These are phyloP conservation scores for Doris montereyensis DNA, from an alignment of 2,888 invertebrate species.

Conservation along the genomic window DNA sequence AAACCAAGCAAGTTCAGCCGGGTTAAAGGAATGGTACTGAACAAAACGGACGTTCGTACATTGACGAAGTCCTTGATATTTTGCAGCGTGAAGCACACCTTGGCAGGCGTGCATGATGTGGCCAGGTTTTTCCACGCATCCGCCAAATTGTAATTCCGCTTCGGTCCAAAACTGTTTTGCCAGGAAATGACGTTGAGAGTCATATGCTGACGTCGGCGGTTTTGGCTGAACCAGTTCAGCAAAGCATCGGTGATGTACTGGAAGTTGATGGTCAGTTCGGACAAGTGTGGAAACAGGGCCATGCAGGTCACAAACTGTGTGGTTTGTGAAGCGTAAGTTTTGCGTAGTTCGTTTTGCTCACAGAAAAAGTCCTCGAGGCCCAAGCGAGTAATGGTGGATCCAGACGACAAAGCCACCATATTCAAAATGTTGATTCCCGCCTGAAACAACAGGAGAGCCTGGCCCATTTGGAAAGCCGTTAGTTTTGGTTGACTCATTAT, in stretches of 20 bases:
- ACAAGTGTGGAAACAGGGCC: neutral
- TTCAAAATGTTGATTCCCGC: constrained; percentile 17
- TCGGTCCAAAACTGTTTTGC: too few species aligned
- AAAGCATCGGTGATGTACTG: constrained; percentile 21
- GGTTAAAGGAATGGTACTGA: too few species aligned
- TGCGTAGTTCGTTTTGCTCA: neutral
- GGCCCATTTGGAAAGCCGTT: constrained; percentile 27
- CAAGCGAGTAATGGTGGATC: constrained; percentile 7
- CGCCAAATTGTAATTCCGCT: too few species aligned
- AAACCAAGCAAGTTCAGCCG: too few species aligned
- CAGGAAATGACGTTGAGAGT: too few species aligned
- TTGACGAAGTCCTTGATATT: too few species aligned
- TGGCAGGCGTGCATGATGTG: too few species aligned
- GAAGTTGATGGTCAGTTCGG: constrained; percentile 29
- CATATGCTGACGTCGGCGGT: too few species aligned
- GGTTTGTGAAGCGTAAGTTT: neutral
- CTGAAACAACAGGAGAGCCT: constrained; percentile 24
- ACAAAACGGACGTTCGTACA: too few species aligned
- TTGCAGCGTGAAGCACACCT: too few species aligned
- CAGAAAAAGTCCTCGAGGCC: constrained; percentile 33
- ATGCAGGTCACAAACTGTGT: neutral
- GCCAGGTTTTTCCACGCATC: too few species aligned
- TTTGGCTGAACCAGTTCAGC: constrained; percentile 21
- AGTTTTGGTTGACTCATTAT: constrained; percentile 10
- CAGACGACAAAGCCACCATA: constrained; percentile 15